Percentiles rank a stretch among this genome's conserved stretches.
These are phyloP conservation scores for Tachyglossus aculeatus DNA, from an alignment of 2,797 vertebrate species.

Conservation along the genomic window DNA sequence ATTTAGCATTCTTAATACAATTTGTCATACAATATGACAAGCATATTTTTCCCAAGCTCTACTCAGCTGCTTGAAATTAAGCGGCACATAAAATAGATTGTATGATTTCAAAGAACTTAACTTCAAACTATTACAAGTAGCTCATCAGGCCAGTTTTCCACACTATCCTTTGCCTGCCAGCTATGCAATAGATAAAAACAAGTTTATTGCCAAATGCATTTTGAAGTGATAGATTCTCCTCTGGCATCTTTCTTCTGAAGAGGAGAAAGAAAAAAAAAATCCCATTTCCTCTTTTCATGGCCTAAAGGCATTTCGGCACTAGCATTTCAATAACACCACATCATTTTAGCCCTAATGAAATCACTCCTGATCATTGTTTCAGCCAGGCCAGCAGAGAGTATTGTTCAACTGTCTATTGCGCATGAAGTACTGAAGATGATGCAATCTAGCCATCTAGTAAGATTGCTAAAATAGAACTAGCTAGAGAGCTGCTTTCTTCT, in stretches of 20 bases:
- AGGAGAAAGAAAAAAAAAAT: too few species aligned
- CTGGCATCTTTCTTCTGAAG: background rate
- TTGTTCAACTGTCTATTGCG: too few species aligned
- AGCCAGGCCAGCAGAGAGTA: too few species aligned
- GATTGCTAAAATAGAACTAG: too few species aligned
- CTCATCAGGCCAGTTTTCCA: background rate
- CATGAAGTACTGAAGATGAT: too few species aligned
- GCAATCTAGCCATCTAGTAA: too few species aligned
- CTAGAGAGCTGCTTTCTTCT: too few species aligned
- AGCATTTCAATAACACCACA: background rate
- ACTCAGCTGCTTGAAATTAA: background rate
- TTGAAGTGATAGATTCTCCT: background rate
- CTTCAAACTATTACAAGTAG: background rate
- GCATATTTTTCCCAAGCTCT: background rate
- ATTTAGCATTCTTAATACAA: slow-evolving; percentile 32
- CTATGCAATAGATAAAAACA: rapidly evolving
- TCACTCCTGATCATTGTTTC: too few species aligned
- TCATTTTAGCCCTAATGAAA: background rate
- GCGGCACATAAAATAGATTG: background rate
- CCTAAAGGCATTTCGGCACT: background rate
- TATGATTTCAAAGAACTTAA: background rate
- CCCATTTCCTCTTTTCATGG: background rate
- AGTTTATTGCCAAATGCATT: background rate
- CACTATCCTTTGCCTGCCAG: background rate
- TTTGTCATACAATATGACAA: background rate